Percentiles rank a stretch among this genome's conserved stretches.
Conservation (phyloP, 2,113 vertebrate genomes). For the Misgurnus mizolepis region DNA sequence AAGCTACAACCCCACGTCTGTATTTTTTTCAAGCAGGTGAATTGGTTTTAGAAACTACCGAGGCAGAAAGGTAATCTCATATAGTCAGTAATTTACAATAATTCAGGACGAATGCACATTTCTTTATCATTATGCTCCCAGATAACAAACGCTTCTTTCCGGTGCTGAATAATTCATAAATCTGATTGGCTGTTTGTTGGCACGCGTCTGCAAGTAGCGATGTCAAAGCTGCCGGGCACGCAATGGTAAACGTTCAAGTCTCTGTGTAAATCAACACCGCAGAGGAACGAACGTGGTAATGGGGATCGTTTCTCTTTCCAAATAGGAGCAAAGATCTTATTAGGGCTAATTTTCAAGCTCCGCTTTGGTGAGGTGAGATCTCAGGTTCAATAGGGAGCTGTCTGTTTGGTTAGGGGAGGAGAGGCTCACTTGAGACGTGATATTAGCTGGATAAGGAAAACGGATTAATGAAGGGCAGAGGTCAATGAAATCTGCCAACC, state of each 20-base stretch:
- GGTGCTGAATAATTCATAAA: slow-evolving; percentile 60
- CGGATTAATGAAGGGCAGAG: slow-evolving; percentile 86
- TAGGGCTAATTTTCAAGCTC: slow-evolving; percentile 58
- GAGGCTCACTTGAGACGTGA: slow-evolving; percentile 69
- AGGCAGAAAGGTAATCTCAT: slow-evolving; percentile 59
- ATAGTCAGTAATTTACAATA: slow-evolving; percentile 58
- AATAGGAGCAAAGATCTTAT: slow-evolving; percentile 58
- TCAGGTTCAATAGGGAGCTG: slow-evolving; percentile 70
- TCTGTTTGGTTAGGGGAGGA: slow-evolving; percentile 46
- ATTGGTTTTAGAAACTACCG: slow-evolving; percentile 54
- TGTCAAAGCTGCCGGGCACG: slow-evolving; percentile 3
- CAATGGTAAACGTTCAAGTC: slow-evolving; percentile 30
- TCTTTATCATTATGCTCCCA: slow-evolving; percentile 52
- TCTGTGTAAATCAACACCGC: slow-evolving; percentile 33
- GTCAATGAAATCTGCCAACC: slow-evolving; percentile 85
- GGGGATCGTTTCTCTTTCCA: slow-evolving; percentile 49
- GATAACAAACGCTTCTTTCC: slow-evolving; percentile 44
- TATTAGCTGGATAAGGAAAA: slow-evolving; percentile 72
- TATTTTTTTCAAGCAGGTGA: slow-evolving; percentile 54
- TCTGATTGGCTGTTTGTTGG: slow-evolving; percentile 42
- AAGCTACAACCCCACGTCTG: slow-evolving; percentile 24
- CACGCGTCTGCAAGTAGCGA: slow-evolving; percentile 5
- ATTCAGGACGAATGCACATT: slow-evolving; percentile 57
- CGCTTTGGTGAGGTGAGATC: slow-evolving; percentile 70
- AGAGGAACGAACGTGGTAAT: slow-evolving; percentile 38